Conservation (phyloP, 2,797 vertebrate species). For the Anniella stebbinsi region DNA sequence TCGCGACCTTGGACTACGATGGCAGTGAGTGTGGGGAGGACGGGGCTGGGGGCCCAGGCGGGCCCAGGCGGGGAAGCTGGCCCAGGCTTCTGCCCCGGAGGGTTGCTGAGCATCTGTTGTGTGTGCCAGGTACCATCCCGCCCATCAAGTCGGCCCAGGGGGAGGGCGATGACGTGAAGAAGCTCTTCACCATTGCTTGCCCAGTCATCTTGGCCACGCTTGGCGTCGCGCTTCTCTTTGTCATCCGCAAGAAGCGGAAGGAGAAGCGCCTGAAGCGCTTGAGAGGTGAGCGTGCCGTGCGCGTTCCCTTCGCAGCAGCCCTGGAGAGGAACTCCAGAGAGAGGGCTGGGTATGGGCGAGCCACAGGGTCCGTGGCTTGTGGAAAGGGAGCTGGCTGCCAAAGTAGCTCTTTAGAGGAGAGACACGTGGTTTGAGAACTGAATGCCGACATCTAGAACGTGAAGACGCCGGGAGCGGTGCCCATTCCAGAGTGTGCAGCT, state of each 20-base stretch:
- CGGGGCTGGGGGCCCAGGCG: rapidly evolving
- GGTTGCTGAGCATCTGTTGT: background rate
- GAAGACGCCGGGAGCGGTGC: too few species aligned
- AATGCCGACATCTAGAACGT: background rate
- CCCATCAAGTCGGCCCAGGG: slow-evolving; percentile 96
- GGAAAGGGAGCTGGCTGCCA: too few species aligned
- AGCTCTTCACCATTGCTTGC: slow-evolving; percentile 96
- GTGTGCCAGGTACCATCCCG: slow-evolving; percentile 91
- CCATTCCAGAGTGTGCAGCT: too few species aligned
- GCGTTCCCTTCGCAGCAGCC: background rate
- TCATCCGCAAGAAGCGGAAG: slow-evolving; percentile 97
- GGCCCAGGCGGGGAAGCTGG: rapidly evolving
- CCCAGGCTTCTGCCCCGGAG: too few species aligned
- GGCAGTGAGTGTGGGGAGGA: slow-evolving; percentile 89
- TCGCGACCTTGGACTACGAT: slow-evolving; percentile 95
- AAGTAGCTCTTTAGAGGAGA: too few species aligned
- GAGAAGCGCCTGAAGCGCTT: slow-evolving; percentile 96
- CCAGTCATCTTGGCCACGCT: slow-evolving; percentile 95
- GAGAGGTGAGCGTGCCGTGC: slow-evolving; percentile 83
- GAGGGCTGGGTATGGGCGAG: too few species aligned
- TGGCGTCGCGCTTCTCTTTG: slow-evolving; percentile 92
- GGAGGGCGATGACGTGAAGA: slow-evolving; percentile 96
- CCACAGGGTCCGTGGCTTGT: too few species aligned
- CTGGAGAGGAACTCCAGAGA: too few species aligned
- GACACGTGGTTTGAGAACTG: background rate